Percentiles rank a stretch among this genome's conserved stretches.
Conservation (phyloP, 2,888 invertebrate species). For the Tiphia femorata region DNA sequence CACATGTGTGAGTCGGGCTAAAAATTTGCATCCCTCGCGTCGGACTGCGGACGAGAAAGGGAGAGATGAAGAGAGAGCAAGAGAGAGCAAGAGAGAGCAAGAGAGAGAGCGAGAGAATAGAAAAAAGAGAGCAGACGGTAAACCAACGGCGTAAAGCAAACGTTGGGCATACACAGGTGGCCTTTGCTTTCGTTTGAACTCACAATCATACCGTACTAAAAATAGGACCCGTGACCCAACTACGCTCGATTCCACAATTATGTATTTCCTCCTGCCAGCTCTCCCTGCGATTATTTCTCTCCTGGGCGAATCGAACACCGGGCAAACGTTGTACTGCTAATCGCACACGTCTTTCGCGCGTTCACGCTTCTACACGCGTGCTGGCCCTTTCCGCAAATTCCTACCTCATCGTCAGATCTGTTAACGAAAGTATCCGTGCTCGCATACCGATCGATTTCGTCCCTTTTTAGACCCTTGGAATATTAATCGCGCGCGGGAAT, state of each 20-base stretch:
- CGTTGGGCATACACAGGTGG: conserved; percentile 36
- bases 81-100: background rate
- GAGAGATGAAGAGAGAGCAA: background rate
- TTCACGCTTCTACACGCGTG: no score
- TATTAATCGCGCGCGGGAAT: no score
- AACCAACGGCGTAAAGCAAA: conserved; percentile 32
- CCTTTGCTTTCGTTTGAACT: conserved; percentile 42
- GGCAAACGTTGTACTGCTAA: background rate
- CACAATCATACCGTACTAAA: conserved; percentile 42
- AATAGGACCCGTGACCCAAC: conserved; percentile 44
- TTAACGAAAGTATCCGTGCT: no score
- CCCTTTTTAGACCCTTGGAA: no score
- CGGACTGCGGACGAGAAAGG: background rate
- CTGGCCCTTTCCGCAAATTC: no score
- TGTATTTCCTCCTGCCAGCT: conserved; percentile 42
- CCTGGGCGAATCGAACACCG: conserved; percentile 8
- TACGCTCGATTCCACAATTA: conserved; percentile 51
- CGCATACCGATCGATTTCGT: no score
- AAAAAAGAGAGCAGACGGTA: conserved; percentile 10
- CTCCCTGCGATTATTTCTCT: conserved; percentile 37
- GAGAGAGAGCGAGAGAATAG: conserved; percentile 10
- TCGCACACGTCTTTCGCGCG: background rate
- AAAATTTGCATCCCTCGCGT: no score
- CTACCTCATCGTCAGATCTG: no score
- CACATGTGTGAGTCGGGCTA: no score